phyloP scores from a whole-genome alignment of 2,113 vertebrate species.

The Apodemus sylvaticus region DNA sequence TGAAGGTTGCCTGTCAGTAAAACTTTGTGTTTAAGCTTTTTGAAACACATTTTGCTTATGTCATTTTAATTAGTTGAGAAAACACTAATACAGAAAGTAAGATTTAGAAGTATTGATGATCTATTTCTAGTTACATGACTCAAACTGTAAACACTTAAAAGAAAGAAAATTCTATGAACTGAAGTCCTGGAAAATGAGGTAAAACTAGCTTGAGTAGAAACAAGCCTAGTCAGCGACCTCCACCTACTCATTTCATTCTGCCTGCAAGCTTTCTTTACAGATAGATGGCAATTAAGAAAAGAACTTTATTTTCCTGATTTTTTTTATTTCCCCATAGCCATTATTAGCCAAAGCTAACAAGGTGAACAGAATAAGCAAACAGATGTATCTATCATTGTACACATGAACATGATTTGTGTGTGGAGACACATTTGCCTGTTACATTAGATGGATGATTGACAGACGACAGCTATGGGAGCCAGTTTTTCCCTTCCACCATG shows the following conservation, averaged over 20 bases:
- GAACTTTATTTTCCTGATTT: not conserved
- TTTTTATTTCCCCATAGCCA: not conserved
- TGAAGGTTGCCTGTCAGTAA: not conserved
- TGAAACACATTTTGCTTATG: slow-evolving; percentile 54
- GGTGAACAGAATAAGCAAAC: not conserved
- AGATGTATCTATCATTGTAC: not conserved
- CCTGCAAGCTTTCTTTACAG: slow-evolving; percentile 51
- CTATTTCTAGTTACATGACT: slow-evolving; percentile 69
- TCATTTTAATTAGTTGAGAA: slow-evolving; percentile 64
- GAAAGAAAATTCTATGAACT: not conserved
- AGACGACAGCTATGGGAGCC: not conserved
- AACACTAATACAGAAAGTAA: slow-evolving; percentile 74
- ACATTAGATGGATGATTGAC: not conserved
- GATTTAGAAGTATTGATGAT: slow-evolving; percentile 34
- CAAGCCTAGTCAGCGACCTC: slow-evolving; percentile 43
- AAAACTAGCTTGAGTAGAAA: slow-evolving; percentile 62
- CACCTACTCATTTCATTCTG: slow-evolving; percentile 59
- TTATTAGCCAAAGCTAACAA: slow-evolving; percentile 29
- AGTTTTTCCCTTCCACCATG: not conserved
- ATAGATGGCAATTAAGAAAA: slow-evolving; percentile 53
- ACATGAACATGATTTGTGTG: not conserved
- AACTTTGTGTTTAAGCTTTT: slow-evolving; percentile 35
- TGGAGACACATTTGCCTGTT: not conserved
- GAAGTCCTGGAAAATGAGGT: slow-evolving; percentile 67
- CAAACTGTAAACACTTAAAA: slow-evolving; percentile 66